A percentile compares a stretch with the other conserved stretches of the same genome.
These are phyloP conservation scores for Vidua macroura DNA, from an alignment of 2,113 vertebrate genomes.

Conservation along the genomic window DNA sequence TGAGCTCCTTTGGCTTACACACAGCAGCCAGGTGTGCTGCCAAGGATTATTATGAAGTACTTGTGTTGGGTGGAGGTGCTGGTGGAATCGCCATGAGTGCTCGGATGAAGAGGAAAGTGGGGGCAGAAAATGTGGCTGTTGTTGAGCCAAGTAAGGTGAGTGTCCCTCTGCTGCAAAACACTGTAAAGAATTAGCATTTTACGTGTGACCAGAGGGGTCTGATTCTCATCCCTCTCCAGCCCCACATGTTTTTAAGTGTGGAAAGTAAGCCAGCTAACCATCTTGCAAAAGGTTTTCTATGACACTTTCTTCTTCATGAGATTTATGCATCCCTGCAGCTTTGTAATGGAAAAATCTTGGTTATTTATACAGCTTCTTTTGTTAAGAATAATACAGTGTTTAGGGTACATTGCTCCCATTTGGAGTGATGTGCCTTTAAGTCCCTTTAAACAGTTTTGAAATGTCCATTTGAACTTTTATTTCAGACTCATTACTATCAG, in stretches of 20 bases:
- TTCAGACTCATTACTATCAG: constrained; percentile 92
- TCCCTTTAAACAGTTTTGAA: background rate
- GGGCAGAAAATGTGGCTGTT: constrained; percentile 87
- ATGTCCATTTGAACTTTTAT: background rate
- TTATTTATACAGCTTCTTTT: background rate
- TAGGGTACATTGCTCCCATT: background rate
- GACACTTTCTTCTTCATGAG: background rate
- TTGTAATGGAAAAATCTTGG: background rate
- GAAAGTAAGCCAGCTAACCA: background rate
- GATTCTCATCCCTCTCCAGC: background rate
- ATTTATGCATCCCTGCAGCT: background rate
- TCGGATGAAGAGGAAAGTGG: constrained; percentile 90
- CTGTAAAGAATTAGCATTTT: background rate
- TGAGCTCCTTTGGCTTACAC: constrained; percentile 46
- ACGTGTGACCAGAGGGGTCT: background rate
- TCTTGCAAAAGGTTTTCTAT: background rate
- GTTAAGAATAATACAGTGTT: background rate
- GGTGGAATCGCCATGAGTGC: constrained; percentile 93
- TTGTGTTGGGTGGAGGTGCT: constrained; percentile 90
- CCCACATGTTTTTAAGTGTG: background rate
- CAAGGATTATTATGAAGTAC: constrained; percentile 86
- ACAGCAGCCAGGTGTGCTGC: constrained; percentile 59
- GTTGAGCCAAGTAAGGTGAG: constrained; percentile 91
- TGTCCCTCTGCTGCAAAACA: background rate
- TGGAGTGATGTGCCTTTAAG: background rate